Evolutionary conservation across 1,140 invertebrate genomes (phyloP), one percentile per base, ranked within the genome.

Genomic region (Hirudo medicinalis): DNA sequence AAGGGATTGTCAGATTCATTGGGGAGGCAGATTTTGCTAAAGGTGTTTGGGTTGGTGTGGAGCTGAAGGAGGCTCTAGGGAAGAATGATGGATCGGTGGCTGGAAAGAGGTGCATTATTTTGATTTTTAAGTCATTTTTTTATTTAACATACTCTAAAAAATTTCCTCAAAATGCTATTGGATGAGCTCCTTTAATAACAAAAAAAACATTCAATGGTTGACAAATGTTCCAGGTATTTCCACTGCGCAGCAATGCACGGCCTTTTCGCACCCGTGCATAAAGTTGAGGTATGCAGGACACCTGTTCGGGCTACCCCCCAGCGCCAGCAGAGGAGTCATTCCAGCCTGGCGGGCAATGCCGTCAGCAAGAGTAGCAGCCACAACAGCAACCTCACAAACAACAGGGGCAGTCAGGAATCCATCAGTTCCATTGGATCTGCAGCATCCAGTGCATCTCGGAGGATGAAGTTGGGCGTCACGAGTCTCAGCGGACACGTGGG

Each of bases 191-290:
- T 49, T 13, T 49, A 9, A 13, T 15, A 49, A 17, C 15, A 17
- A 49, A 49, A 1, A 49, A 49, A 49, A 15, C 43, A 40, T 40
- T 40, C 43, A 49, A 0, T 1, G 4, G 13, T 49, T 63, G 19
- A 63, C 22, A 11, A 2, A 63, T 63, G 36, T 73, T 76, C 67
- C 82, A 94, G 93, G 83, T 98, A 97, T 83, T 97, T 97, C 83
- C 88, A 91, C 75, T 97, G 94, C 81, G 86, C 87, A 72, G 88
- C 90, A 25, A 89, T 91, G 77, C 90, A 89, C 81, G 95, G 94
- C 2, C 84, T 97, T 40, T 97, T 98, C 84, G 91, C 93, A 11
- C 93, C 93, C 0, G 81, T 89, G 29, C 86, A 89, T 76, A 82
- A 82, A 76, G 79, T 82, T 6, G 74, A 78, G 17, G 40, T 67